Percentiles rank a stretch among this genome's conserved stretches.
Evolutionary conservation across 2,113 vertebrate genomes (phyloP).

Genomic region (Melanostigma gelatinosum): DNA sequence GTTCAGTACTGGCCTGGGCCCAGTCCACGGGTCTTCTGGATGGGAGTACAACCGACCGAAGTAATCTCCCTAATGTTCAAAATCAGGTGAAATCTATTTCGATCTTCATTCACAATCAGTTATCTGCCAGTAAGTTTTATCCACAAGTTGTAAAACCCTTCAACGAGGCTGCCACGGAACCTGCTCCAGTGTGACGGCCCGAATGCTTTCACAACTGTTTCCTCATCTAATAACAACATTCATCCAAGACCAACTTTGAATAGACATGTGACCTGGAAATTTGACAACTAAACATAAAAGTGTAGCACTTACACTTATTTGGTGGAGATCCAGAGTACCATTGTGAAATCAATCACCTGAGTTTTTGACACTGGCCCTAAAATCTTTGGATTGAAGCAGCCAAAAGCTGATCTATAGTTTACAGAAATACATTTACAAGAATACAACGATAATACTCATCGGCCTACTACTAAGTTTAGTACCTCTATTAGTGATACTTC

Average conservation of each 20-base stretch:
- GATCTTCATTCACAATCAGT: not conserved
- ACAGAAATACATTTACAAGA: not conserved
- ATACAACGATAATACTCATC: not conserved
- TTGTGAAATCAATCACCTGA: not conserved
- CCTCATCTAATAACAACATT: not conserved
- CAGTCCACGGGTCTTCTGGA: not conserved
- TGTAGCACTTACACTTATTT: not conserved
- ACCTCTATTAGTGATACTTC: not conserved
- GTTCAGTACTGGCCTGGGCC: not conserved
- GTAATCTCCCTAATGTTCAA: not conserved
- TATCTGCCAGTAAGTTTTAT: not conserved
- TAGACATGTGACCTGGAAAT: not conserved
- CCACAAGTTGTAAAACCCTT: not conserved
- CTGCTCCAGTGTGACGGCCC: too few relatives aligned
- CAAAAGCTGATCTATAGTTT: not conserved
- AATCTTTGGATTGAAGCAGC: not conserved
- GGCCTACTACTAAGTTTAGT: not conserved
- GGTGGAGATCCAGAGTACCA: not conserved
- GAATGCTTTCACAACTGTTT: not conserved
- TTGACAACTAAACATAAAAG: not conserved
- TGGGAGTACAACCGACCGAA: not conserved
- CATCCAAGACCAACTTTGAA: not conserved
- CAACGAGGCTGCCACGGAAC: too few relatives aligned
- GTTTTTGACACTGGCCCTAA: not conserved
- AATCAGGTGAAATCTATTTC: not conserved